Percentiles rank a stretch among this genome's conserved stretches.
Conservation (phyloP, 1,140 invertebrate genomes). For the Cotesia chilonis region DNA sequence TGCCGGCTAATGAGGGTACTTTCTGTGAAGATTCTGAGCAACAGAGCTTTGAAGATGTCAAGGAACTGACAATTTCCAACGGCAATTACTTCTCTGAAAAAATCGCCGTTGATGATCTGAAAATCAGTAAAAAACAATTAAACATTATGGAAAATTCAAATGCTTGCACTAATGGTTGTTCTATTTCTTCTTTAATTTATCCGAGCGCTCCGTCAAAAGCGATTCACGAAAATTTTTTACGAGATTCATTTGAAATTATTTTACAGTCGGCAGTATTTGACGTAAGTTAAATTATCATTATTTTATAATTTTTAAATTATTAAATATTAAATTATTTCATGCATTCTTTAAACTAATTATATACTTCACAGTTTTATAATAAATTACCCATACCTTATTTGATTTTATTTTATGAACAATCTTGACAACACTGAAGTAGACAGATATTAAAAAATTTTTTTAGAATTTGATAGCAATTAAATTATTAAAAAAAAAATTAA, state of each 20-base stretch:
- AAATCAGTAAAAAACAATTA: background rate
- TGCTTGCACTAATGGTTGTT: slow-evolving; percentile 8
- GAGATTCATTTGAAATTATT: slow-evolving; percentile 74
- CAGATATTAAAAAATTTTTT: too few relatives aligned
- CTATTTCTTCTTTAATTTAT: background rate
- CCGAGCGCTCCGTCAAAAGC: slow-evolving; percentile 61
- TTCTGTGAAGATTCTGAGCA: slow-evolving; percentile 42
- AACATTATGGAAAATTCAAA: slow-evolving; percentile 22
- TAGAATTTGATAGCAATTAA: too few relatives aligned
- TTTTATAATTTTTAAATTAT: background rate
- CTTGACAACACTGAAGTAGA: too few relatives aligned
- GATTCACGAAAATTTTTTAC: slow-evolving; percentile 77
- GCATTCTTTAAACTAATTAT: too few relatives aligned
- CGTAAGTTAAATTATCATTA: slow-evolving; percentile 55
- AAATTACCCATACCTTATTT: too few relatives aligned
- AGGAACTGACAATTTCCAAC: slow-evolving; percentile 1
- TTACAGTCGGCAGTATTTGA: slow-evolving; percentile 79
- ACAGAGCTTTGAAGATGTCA: slow-evolving; percentile 28
- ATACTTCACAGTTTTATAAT: too few relatives aligned
- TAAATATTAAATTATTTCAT: background rate
- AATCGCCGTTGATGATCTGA: background rate
- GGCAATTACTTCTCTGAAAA: background rate
- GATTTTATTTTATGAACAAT: too few relatives aligned
- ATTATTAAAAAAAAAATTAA: too few relatives aligned
- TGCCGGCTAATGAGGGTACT: slow-evolving; percentile 56